These are phyloP conservation scores for Acheta domesticus DNA, from an alignment of 2,888 invertebrate genomes.

Conservation along the genomic window DNA sequence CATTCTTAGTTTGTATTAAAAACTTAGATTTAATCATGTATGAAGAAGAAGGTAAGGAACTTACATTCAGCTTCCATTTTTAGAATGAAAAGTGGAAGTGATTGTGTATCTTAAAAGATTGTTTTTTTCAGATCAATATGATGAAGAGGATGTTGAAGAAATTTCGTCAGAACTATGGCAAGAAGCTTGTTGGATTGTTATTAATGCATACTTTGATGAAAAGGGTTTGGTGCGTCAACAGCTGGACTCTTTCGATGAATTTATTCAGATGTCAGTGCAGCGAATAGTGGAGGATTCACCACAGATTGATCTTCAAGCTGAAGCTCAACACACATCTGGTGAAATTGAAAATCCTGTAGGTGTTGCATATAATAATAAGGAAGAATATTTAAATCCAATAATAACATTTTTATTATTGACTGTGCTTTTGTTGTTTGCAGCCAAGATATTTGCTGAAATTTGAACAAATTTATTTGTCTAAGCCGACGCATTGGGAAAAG, in stretches of 20 bases:
- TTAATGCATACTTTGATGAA: constrained; percentile 99
- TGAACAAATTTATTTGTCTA: constrained; percentile 97
- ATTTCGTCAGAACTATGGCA: constrained; percentile 98
- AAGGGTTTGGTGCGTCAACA: constrained; percentile 99
- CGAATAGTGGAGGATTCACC: constrained; percentile 99
- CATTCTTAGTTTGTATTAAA: too few relatives aligned
- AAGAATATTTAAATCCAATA: too few relatives aligned
- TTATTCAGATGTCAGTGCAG: constrained; percentile 99
- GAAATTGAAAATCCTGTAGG: constrained; percentile 80
- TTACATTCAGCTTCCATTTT: too few relatives aligned
- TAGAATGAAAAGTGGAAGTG: too few relatives aligned
- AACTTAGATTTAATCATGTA: neutral
- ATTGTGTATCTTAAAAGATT: neutral
- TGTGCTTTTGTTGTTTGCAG: constrained; percentile 45
- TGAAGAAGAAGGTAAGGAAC: neutral
- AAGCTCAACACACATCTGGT: constrained; percentile 93
- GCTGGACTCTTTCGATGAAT: constrained; percentile 98
- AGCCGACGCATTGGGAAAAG: constrained; percentile 99
- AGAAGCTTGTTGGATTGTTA: constrained; percentile 99
- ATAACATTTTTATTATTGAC: neutral
- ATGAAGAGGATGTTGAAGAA: constrained; percentile 89
- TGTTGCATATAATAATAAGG: constrained; percentile 37
- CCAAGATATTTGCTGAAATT: constrained; percentile 92
- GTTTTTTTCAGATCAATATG: constrained; percentile 54
- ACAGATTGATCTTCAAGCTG: constrained; percentile 92